phyloP scores from a whole-genome alignment of 2,888 invertebrate species.

The Phyllotreta cruciferae region DNA sequence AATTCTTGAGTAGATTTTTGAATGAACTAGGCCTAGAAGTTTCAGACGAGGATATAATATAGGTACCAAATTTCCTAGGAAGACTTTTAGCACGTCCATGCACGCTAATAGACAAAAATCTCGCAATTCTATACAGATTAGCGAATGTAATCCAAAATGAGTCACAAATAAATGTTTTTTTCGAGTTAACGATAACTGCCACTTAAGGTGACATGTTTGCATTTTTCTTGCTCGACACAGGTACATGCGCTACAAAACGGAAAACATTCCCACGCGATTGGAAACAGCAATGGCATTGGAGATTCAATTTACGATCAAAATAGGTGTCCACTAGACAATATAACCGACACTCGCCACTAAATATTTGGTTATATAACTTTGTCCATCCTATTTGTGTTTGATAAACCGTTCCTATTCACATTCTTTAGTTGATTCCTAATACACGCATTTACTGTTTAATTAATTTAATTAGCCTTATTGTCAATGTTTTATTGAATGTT shows the following conservation, averaged over 20 bases:
- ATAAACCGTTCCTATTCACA: no score
- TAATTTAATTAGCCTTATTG: no score
- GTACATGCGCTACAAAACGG: slow-evolving; percentile 17
- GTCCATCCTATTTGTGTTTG: no score
- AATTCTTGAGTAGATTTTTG: no score
- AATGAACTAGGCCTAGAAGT: no score
- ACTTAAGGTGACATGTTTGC: slow-evolving; percentile 20
- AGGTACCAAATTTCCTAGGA: no score
- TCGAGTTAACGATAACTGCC: slow-evolving; percentile 20
- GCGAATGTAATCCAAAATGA: slow-evolving; percentile 8
- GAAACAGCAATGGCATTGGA: slow-evolving; percentile 16
- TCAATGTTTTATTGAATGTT: no score
- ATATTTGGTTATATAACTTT: no score
- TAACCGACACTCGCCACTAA: neutral
- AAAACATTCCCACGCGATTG: slow-evolving; percentile 18
- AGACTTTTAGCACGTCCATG: neutral
- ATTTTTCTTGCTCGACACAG: slow-evolving; percentile 8
- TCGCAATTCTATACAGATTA: slow-evolving; percentile 10
- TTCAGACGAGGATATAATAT: no score
- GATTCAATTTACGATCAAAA: slow-evolving; percentile 15
- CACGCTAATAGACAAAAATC: slow-evolving; percentile 14
- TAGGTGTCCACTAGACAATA: slow-evolving; percentile 13
- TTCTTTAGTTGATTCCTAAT: no score
- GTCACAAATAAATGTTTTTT: slow-evolving; percentile 20
- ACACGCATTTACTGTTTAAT: no score